These are phyloP conservation scores for Brachyhypopomus gauderio DNA, from an alignment of 2,113 vertebrate species.

Conservation along the genomic window DNA sequence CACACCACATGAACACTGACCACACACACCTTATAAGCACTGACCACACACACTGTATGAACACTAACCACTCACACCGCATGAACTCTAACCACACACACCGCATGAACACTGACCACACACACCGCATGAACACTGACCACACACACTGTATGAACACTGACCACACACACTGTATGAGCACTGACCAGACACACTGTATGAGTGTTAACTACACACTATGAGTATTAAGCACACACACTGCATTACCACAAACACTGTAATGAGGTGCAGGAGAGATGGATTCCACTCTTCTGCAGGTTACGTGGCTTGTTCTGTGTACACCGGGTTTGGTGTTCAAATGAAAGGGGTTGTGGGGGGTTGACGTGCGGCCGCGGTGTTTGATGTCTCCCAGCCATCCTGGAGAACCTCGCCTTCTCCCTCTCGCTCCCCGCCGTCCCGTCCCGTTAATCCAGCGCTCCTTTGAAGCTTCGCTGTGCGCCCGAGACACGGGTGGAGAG, in stretches of 20 bases:
- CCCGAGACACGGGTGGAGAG: conserved; percentile 66
- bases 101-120: too few species aligned
- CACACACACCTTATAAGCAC: too few species aligned
- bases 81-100: too few species aligned
- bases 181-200: too few species aligned
- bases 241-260: background rate
- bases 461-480: conserved; percentile 77
- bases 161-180: too few species aligned
- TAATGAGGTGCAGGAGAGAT: background rate
- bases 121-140: too few species aligned
- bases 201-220: too few species aligned
- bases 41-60: too few species aligned
- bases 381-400: conserved; percentile 61
- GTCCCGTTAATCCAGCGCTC: conserved; percentile 64
- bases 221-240: too few species aligned
- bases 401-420: conserved; percentile 43
- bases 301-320: conserved; percentile 34
- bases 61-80: too few species aligned
- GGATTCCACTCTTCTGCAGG: background rate
- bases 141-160: too few species aligned
- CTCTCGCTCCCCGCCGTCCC: conserved; percentile 52
- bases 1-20: too few species aligned
- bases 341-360: conserved; percentile 7
- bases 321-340: conserved; percentile 10
- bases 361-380: conserved; percentile 34